A percentile compares a stretch with the other conserved stretches of the same genome.
These are phyloP conservation scores for Synergus itoensis DNA, from an alignment of 2,888 invertebrate species.

Conservation along the genomic window DNA sequence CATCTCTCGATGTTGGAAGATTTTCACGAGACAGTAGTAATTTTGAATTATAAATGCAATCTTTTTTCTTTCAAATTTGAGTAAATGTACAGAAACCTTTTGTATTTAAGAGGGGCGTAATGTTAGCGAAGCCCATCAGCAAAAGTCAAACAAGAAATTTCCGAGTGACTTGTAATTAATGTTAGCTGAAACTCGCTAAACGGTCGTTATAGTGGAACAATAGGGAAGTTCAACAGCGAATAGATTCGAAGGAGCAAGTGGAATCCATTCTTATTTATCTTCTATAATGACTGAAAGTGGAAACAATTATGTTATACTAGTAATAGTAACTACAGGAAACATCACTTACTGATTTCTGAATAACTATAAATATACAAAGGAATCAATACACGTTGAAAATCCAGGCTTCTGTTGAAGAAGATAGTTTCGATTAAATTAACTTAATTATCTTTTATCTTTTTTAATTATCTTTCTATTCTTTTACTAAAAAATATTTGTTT, in stretches of 20 bases:
- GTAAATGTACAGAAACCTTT: not conserved
- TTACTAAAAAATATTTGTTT: not conserved
- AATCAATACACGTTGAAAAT: too few relatives aligned
- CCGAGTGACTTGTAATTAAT: constrained; percentile 13
- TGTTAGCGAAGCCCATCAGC: constrained; percentile 21
- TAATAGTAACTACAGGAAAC: too few relatives aligned
- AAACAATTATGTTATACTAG: not conserved
- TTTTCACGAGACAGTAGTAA: not conserved
- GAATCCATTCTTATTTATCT: constrained; percentile 24
- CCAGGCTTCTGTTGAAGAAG: not conserved
- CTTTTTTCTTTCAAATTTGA: not conserved
- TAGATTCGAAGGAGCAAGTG: constrained; percentile 20
- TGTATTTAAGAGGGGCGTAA: not conserved
- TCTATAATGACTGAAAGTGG: not conserved
- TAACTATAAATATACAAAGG: too few relatives aligned
- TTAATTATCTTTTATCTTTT: not conserved
- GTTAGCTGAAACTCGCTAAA: constrained; percentile 29
- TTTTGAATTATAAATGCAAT: not conserved
- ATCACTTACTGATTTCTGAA: too few relatives aligned
- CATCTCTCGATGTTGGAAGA: not conserved
- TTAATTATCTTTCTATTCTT: too few relatives aligned
- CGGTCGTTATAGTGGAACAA: constrained; percentile 28
- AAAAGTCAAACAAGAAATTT: constrained; percentile 37
- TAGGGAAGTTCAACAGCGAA: constrained; percentile 35
- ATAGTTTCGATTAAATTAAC: not conserved